phyloP scores from a whole-genome alignment of 2,113 vertebrate genomes.

The Atlantisia rogersi region DNA sequence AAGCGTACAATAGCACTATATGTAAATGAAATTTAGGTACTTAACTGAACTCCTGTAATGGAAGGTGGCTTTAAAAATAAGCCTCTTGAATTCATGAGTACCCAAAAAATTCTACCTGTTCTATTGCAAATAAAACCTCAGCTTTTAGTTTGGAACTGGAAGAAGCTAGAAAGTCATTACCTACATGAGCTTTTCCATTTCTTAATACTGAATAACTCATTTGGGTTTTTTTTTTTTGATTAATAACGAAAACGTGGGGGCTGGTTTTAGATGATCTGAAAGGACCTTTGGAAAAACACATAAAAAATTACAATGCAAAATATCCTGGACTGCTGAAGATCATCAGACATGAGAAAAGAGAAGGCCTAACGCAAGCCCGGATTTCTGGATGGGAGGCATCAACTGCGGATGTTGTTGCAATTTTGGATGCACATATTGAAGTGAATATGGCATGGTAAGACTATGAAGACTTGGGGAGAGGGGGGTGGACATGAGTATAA shows the following conservation, averaged over 20 bases:
- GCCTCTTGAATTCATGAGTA: neutral
- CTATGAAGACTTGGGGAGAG: neutral
- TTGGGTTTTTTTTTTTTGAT: neutral
- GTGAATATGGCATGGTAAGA: constrained; percentile 74
- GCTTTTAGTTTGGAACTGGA: neutral
- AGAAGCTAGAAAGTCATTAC: neutral
- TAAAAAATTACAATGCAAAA: constrained; percentile 34
- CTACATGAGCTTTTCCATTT: neutral
- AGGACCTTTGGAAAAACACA: constrained; percentile 13
- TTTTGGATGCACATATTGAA: constrained; percentile 83
- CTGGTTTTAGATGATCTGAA: constrained; percentile 53
- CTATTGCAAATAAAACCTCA: neutral
- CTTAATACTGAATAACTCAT: neutral
- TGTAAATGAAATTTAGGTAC: neutral
- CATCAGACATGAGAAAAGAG: constrained; percentile 67
- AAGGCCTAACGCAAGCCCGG: constrained; percentile 77
- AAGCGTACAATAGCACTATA: neutral
- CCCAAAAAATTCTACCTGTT: neutral
- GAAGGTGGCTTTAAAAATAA: neutral
- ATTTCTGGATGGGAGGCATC: constrained; percentile 76
- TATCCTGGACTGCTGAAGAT: constrained; percentile 46
- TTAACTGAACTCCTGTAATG: neutral
- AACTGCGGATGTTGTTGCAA: constrained; percentile 78
- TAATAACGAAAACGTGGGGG: neutral
- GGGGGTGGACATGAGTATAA: neutral